phyloP scores from a whole-genome alignment of 2,888 invertebrate species.

The Ctena decussata region DNA sequence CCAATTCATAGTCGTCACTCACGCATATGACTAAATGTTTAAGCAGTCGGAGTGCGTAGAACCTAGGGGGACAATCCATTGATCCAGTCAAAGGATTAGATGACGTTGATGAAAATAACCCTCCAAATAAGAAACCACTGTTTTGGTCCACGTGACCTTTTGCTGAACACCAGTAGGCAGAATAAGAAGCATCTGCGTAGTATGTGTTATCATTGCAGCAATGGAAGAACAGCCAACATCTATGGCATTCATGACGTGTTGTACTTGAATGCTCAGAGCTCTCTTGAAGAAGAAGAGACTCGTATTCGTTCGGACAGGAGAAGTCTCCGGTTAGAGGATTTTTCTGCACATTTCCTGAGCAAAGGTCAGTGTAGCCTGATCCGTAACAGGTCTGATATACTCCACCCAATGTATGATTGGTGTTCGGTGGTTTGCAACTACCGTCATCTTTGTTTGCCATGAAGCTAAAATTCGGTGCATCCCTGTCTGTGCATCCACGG shows the following conservation, averaged over 20 bases:
- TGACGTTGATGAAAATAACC: slow-evolving; percentile 68
- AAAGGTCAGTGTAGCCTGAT: slow-evolving; percentile 42
- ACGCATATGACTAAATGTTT: slow-evolving; percentile 74
- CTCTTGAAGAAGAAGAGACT: slow-evolving; percentile 63
- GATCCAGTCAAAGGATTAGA: slow-evolving; percentile 72
- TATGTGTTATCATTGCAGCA: slow-evolving; percentile 62
- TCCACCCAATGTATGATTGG: slow-evolving; percentile 81
- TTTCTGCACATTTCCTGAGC: slow-evolving; percentile 46
- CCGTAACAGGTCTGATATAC: slow-evolving; percentile 74
- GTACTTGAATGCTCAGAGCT: slow-evolving; percentile 51
- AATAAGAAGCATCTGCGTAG: slow-evolving; percentile 63
- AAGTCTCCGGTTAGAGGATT: slow-evolving; percentile 76
- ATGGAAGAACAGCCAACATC: slow-evolving; percentile 63
- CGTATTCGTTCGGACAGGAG: slow-evolving; percentile 74
- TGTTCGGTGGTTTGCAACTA: slow-evolving; percentile 69
- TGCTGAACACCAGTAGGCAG: slow-evolving; percentile 80
- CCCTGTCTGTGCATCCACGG: slow-evolving; percentile 75
- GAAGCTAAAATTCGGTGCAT: slow-evolving; percentile 77
- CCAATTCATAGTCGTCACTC: slow-evolving; percentile 79
- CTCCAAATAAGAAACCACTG: slow-evolving; percentile 80
- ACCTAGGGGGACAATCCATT: slow-evolving; percentile 72
- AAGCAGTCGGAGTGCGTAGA: slow-evolving; percentile 68
- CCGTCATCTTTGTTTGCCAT: slow-evolving; percentile 81
- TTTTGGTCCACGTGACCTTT: slow-evolving; percentile 59
- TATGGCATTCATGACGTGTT: slow-evolving; percentile 56